These are phyloP conservation scores for Atractosteus spatula DNA, from an alignment of 2,113 vertebrate species.

Conservation along the genomic window DNA sequence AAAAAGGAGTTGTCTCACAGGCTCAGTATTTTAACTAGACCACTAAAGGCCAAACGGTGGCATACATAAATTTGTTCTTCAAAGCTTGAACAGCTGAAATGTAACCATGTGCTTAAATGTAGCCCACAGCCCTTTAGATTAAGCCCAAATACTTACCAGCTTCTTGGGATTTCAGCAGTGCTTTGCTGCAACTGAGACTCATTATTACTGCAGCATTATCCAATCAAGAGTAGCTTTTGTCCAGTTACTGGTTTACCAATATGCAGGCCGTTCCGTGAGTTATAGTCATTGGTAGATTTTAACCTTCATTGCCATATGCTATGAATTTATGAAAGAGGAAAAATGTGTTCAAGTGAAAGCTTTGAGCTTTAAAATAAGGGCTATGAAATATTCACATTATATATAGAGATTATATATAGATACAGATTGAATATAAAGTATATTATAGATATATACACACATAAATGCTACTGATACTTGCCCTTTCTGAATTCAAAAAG, in stretches of 20 bases:
- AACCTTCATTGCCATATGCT: too few species aligned
- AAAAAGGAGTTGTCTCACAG: background rate
- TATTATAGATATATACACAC: too few species aligned
- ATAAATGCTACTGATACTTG: too few species aligned
- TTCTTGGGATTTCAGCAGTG: background rate
- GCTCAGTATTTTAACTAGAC: background rate
- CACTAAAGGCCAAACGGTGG: background rate
- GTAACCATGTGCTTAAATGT: conserved; percentile 3
- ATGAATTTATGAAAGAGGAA: too few species aligned
- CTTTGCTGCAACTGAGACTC: background rate
- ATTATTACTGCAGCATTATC: background rate
- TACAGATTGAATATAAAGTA: too few species aligned
- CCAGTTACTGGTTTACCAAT: background rate
- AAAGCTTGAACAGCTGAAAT: conserved; percentile 7
- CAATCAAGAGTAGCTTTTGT: background rate
- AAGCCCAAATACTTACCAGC: conserved; percentile 1
- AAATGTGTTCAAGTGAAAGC: too few species aligned
- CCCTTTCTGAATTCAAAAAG: too few species aligned
- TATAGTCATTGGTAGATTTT: too few species aligned
- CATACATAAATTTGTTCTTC: conserved; percentile 6
- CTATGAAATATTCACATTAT: too few species aligned
- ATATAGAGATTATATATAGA: too few species aligned
- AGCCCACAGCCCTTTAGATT: background rate
- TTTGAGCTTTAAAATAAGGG: too few species aligned
- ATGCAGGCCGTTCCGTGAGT: too few species aligned